Percentiles rank a stretch among this genome's conserved stretches.
These are phyloP conservation scores for Drosophila lini DNA, from an alignment of 1,140 invertebrate species.

Conservation along the genomic window DNA sequence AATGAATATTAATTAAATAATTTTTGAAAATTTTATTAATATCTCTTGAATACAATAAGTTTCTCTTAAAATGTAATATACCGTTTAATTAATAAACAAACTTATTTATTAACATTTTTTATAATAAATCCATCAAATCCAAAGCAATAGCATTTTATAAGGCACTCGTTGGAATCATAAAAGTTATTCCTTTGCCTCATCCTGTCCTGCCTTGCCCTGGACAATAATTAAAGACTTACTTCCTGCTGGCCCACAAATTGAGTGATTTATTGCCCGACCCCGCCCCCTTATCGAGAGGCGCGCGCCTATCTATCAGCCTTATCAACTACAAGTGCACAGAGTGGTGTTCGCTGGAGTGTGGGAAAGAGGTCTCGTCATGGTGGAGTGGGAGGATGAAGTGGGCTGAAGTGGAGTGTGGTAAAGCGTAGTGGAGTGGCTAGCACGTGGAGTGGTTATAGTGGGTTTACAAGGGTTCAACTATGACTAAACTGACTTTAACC, in stretches of 20 bases:
- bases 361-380: not conserved
- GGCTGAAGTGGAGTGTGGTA: not conserved
- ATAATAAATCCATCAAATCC: not conserved
- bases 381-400: not conserved
- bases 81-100: not conserved
- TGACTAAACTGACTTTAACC: slow-evolving; percentile 25
- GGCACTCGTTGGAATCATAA: not conserved
- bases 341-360: slow-evolving; percentile 7
- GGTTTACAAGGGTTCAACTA: slow-evolving; percentile 22
- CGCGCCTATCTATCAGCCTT: slow-evolving; percentile 46
- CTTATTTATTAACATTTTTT: not conserved
- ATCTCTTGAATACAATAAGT: not conserved
- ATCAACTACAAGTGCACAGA: slow-evolving; percentile 41
- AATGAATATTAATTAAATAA: not conserved
- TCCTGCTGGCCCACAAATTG: slow-evolving; percentile 34
- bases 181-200: not conserved
- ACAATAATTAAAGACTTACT: slow-evolving; percentile 41
- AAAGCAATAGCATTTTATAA: not conserved
- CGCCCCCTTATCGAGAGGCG: slow-evolving; percentile 9
- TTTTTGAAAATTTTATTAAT: not conserved
- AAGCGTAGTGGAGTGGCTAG: not conserved
- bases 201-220: slow-evolving; percentile 2
- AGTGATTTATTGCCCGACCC: slow-evolving; percentile 47
- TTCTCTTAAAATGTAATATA: not conserved
- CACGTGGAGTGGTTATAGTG: not conserved